A percentile compares a stretch with the other conserved stretches of the same genome.
Conservation (phyloP, 2,888 invertebrate species). For the Tetrapedia diversipes region DNA sequence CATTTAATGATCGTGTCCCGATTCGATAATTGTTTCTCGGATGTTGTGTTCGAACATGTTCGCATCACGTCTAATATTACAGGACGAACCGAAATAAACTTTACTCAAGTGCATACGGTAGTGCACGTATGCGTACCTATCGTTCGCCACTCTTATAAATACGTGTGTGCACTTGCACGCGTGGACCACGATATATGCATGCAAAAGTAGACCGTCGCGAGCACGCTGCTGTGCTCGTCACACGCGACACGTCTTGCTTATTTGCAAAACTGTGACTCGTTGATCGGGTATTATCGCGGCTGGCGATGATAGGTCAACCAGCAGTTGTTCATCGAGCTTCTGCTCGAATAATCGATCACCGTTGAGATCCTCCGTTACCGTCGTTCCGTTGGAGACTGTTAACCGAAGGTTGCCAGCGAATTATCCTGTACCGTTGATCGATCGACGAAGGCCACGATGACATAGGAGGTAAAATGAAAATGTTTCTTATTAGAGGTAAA, state of each 20-base stretch:
- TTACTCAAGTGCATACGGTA: conserved; percentile 21
- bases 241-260: conserved; percentile 32
- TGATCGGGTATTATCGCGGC: background rate
- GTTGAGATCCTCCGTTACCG: background rate
- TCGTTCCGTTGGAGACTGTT: background rate
- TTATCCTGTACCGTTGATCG: background rate
- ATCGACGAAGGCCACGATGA: background rate
- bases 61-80: conserved; percentile 63
- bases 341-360: conserved; percentile 3
- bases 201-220: background rate
- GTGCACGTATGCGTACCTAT: conserved; percentile 17
- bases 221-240: conserved; percentile 6
- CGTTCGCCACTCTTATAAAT: background rate
- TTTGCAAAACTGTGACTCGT: conserved; percentile 25
- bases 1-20: background rate
- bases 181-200: background rate
- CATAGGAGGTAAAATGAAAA: background rate
- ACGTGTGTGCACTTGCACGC: background rate
- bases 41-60: conserved; percentile 31
- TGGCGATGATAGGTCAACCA: background rate
- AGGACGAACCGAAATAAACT: conserved; percentile 63
- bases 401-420: background rate
- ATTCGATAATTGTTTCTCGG: background rate
- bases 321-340: conserved; percentile 3
- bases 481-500: too few species aligned